Evolutionary conservation across 2,888 invertebrate species (phyloP), one percentile per base, ranked within the genome.

Genomic region (Theretra japonica): DNA sequence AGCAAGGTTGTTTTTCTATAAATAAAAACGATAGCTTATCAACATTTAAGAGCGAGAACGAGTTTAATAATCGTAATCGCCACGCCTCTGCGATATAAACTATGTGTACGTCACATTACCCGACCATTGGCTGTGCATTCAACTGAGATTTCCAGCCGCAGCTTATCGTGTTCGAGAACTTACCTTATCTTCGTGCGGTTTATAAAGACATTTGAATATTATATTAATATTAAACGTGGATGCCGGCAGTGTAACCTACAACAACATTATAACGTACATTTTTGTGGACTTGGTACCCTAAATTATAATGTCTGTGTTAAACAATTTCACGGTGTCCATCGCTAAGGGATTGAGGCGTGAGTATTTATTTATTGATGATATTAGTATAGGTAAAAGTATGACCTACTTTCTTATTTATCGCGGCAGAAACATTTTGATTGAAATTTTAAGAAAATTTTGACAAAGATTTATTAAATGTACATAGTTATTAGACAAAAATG

Each of bases 251-350:
- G 78, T 78, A 82, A 82, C 76, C 75, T 77, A 41, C 41, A 41
- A 41, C 41, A 41, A 41, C n/a, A n/a, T 21, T 30, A n/a, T 33
- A 23, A 76, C 72, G 62, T 73, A 70, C 70, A 75, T 75, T 76
- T 68, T 53, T 65, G 70, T 76, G 81, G 69, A 75, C 65, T 76
- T 73, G 68, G 73, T 74, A 77, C 75, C 70, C 75, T 71, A 70
- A 77, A 73, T 71, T 71, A 73, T 74, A 69, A 94, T 93, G 93
- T 93, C 93, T 75, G 88, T 92, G 79, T 76, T 94, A 50, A 94
- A 93, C 77, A 94, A 93, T 74, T 93, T 94, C 74, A 89, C 90
- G 33, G 93, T 93, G 74, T 88, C 89, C 6, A 86, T 94, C 68
- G 90, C 90, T 6, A 91, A 89, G 76, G 89, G 91, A 74, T 80